Evolutionary conservation across 2,113 vertebrate genomes (phyloP).

Genomic region (Lepisosteus oculatus): DNA sequence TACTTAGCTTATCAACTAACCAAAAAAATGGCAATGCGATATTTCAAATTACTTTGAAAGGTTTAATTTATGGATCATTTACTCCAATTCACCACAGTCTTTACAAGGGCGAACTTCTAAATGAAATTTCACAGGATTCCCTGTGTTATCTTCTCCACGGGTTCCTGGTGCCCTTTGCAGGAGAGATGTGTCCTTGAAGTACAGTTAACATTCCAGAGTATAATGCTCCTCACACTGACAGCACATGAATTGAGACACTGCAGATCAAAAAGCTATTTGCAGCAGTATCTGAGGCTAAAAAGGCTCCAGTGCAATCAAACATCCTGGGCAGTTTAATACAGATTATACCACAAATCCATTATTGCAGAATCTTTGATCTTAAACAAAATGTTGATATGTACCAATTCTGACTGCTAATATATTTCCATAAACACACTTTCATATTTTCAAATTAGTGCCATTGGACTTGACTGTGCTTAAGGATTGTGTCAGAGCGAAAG

Average conservation of each 20-base stretch:
- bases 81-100: conserved; percentile 2
- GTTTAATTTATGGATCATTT: conserved; percentile 15
- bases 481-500: no score
- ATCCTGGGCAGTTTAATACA: background rate
- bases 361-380: background rate
- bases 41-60: background rate
- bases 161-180: conserved; percentile 54
- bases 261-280: conserved; percentile 31
- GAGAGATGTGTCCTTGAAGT: conserved; percentile 56
- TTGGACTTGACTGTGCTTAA: no score
- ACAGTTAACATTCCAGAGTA: conserved; percentile 41
- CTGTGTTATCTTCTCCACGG: conserved; percentile 44
- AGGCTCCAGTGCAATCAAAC: background rate
- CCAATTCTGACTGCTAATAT: no score
- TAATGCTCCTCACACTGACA: conserved; percentile 37
- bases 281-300: conserved; percentile 17
- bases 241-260: conserved; percentile 46
- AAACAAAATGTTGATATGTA: no score
- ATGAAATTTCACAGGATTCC: conserved; percentile 13
- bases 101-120: conserved; percentile 2
- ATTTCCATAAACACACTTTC: no score
- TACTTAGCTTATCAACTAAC: background rate
- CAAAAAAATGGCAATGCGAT: background rate
- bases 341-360: background rate
- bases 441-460: no score